phyloP scores from a whole-genome alignment of 2,797 vertebrate species.

The Sebastiscus tertius region DNA sequence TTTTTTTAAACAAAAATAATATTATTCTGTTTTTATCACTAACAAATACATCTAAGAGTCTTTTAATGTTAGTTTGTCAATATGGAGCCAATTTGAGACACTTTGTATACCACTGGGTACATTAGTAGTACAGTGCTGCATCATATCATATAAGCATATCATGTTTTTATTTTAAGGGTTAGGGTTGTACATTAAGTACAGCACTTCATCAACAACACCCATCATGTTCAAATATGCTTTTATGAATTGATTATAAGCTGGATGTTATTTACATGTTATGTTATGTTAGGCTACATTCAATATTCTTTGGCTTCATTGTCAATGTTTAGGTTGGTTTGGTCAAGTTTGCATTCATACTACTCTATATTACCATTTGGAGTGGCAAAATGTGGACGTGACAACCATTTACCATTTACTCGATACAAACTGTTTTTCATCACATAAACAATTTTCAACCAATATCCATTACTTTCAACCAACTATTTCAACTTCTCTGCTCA shows the following conservation, averaged over 20 bases:
- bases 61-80: no score
- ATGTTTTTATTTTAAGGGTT: no score
- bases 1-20: no score
- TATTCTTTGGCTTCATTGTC: not conserved
- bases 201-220: not conserved
- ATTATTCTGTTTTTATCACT: no score
- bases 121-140: no score
- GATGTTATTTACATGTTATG: not conserved
- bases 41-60: no score
- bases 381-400: not conserved
- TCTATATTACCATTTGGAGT: no score
- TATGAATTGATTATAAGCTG: not conserved
- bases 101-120: no score
- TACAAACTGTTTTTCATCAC: not conserved
- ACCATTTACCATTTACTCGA: not conserved
- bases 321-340: not conserved
- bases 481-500: not conserved
- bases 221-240: not conserved
- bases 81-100: no score
- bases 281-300: no score
- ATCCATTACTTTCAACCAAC: not conserved
- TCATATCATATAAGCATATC: no score
- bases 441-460: not conserved
- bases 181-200: no score
- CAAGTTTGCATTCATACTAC: not conserved